phyloP scores from a whole-genome alignment of 1,140 invertebrate genomes.

The Helicoverpa armigera region DNA sequence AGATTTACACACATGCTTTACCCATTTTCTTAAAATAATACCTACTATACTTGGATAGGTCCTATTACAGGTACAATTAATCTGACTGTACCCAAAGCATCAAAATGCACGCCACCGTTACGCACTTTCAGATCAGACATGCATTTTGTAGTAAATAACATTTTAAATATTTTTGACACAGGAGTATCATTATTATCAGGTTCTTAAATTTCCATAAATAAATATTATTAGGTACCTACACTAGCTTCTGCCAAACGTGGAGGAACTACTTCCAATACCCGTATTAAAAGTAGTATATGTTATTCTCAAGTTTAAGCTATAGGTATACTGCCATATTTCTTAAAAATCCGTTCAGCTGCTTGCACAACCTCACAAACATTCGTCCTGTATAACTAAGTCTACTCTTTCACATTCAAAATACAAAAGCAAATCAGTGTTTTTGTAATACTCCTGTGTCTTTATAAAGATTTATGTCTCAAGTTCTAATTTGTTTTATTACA shows the following conservation, averaged over 20 bases:
- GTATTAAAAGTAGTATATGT: no score
- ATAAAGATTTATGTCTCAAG: constrained; percentile 34
- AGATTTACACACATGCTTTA: constrained; percentile 18
- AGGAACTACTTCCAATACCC: no score
- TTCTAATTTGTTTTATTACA: constrained; percentile 17
- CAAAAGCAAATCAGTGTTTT: background rate
- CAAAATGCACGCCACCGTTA: constrained; percentile 12
- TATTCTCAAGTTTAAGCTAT: no score
- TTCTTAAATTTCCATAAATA: background rate
- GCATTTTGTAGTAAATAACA: constrained; percentile 27
- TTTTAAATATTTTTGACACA: constrained; percentile 1
- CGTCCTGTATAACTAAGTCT: no score
- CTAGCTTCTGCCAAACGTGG: no score
- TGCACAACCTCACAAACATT: no score
- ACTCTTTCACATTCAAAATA: background rate
- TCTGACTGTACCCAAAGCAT: background rate
- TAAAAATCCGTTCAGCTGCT: no score
- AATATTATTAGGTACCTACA: no score
- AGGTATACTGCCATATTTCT: no score
- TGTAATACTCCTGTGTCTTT: constrained; percentile 2
- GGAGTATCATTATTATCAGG: background rate
- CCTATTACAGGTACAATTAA: background rate
- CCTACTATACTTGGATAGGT: background rate
- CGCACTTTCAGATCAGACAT: background rate
- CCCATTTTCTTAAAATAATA: background rate